Evolutionary conservation across 2,113 vertebrate species (phyloP).

Genomic region (Rhynchomys soricoides): DNA sequence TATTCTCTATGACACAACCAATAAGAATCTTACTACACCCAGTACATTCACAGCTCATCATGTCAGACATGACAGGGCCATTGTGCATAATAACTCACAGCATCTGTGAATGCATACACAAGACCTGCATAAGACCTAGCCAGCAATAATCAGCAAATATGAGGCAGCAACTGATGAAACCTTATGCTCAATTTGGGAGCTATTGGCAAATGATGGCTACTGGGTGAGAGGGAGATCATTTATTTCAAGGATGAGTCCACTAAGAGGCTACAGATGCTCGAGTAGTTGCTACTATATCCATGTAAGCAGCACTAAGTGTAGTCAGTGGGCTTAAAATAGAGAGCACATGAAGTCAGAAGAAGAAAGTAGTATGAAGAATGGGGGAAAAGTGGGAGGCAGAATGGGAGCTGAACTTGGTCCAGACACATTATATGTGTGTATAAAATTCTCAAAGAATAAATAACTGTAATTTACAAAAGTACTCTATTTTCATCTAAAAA

Average conservation of each 20-base stretch:
- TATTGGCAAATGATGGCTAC: background rate
- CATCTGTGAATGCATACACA: background rate
- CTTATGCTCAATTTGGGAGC: background rate
- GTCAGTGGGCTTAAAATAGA: background rate
- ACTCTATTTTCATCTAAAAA: background rate
- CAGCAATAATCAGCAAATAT: background rate
- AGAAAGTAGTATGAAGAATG: too few species aligned
- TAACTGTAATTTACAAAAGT: background rate
- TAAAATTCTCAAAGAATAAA: background rate
- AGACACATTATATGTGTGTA: background rate
- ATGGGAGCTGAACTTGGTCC: background rate
- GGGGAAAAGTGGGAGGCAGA: background rate
- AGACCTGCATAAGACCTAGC: background rate
- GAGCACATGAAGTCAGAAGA: background rate
- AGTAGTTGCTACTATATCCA: too few species aligned
- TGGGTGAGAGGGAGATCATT: background rate
- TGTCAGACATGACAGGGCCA: background rate
- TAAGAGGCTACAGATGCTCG: background rate
- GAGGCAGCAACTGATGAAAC: background rate
- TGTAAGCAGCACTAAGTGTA: background rate
- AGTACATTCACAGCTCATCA: background rate
- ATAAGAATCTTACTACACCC: background rate
- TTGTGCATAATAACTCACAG: background rate
- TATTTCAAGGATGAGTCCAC: background rate
- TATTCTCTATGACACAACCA: background rate